Evolutionary conservation across 2,888 invertebrate genomes (phyloP), one percentile per base, ranked within the genome.

Genomic region (Meiosimyza platycephala): DNA sequence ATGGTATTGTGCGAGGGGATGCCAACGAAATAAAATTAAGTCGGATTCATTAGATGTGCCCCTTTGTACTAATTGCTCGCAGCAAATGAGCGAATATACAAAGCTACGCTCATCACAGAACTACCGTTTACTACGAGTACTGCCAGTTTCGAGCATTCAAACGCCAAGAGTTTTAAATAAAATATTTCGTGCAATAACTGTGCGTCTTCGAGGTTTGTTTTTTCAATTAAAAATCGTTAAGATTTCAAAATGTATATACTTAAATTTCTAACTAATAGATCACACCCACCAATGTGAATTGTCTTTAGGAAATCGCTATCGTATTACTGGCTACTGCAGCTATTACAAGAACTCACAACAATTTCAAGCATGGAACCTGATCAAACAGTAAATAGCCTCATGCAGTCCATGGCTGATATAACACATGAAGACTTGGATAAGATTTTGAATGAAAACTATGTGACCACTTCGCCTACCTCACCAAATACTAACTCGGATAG

Each of bases 321-420:
- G 79, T 4, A 71, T 84, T 11, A 82, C 80, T 5, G 85, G 86
- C 0, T 79, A 84, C 68, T 85, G 81, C 57, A 79, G 83, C 54
- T 80, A 75, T 59, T 69, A 76, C 7, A 62, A 80, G 5, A 74
- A 55, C 28, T 73, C 73, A 2, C 78, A 83, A 66, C 79, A 83
- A 40, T 83, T 85, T 68, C 79, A 83, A 77, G 82, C 85, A 86
- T 86, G 86, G 79, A 82, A 84, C 72, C 78, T 86, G 76, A 81
- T 63, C 75, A 78, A 76, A 72, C 75, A 73, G 15, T 80, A 73
- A 76, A 65, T 48, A 76, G 18, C 1, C 71, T 59, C 7, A 63
- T 77, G 2, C 74, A 77, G 3, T 62, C 73, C 16, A 48, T 79
- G 1, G 74, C 74, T 13, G 73, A 76, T 3, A 76, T 80, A 6